phyloP scores from a whole-genome alignment of 2,797 vertebrate genomes.

The Cynopterus sphinx region DNA sequence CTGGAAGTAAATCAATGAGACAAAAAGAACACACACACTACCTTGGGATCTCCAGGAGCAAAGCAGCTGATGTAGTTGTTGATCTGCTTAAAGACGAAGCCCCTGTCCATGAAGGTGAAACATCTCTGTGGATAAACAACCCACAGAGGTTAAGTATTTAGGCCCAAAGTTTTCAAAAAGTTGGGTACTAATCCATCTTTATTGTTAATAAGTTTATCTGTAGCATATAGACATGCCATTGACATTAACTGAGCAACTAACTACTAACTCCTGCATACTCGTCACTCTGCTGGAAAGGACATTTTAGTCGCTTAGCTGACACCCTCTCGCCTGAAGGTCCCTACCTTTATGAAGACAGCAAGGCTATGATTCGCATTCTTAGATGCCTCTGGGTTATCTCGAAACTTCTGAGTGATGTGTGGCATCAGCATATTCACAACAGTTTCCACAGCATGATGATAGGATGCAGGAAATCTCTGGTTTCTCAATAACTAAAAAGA shows the following conservation, averaged over 20 bases:
- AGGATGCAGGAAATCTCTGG: slow-evolving; percentile 97
- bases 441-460: slow-evolving; percentile 96
- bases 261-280: not conserved
- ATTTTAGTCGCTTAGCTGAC: not conserved
- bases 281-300: not conserved
- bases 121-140: slow-evolving; percentile 89
- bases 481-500: slow-evolving; percentile 92
- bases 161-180: not conserved
- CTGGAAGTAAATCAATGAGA: not conserved
- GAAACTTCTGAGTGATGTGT: slow-evolving; percentile 98
- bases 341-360: slow-evolving; percentile 97
- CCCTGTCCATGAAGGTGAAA: slow-evolving; percentile 98
- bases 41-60: slow-evolving; percentile 96
- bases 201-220: not conserved
- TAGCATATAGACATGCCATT: not conserved
- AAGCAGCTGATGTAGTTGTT: slow-evolving; percentile 99
- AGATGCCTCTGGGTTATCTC: slow-evolving; percentile 96
- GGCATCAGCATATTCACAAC: slow-evolving; percentile 98
- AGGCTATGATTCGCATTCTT: slow-evolving; percentile 98
- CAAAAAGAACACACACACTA: slow-evolving; percentile 70
- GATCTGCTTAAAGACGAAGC: slow-evolving; percentile 98
- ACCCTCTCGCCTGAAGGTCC: not conserved
- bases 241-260: not conserved
- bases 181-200: not conserved
- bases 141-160: not conserved